phyloP scores from a whole-genome alignment of 2,888 invertebrate genomes.

The Meandrusa payeni region DNA sequence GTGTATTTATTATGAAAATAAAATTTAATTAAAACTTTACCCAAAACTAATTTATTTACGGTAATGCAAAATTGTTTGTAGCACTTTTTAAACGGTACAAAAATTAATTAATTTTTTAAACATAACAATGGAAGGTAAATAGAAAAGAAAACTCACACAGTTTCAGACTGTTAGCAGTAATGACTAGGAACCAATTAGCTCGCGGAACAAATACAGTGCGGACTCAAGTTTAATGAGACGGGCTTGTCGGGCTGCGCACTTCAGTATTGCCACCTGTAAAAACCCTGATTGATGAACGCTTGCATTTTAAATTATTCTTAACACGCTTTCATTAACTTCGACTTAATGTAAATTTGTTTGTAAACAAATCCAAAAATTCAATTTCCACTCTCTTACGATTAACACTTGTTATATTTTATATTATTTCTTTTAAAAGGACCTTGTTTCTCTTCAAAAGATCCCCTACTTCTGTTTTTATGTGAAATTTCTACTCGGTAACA shows the following conservation, averaged over 20 bases:
- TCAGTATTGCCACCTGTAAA: conserved; percentile 5
- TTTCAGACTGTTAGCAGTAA: conserved; percentile 19
- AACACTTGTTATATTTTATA: too few species aligned
- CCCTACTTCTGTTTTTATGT: too few species aligned
- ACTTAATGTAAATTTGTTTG: too few species aligned
- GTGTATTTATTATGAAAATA: too few species aligned
- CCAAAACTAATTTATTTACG: background rate
- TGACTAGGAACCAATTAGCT: conserved; percentile 22
- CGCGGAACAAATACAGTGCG: conserved; percentile 13
- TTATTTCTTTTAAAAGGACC: too few species aligned
- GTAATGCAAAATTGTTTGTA: conserved; percentile 5
- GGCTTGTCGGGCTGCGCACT: conserved; percentile 2
- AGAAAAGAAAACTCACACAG: conserved; percentile 6
- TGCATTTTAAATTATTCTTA: too few species aligned
- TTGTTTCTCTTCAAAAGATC: too few species aligned
- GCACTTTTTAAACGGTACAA: background rate
- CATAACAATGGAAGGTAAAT: conserved; percentile 5
- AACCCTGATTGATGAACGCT: conserved; percentile 10
- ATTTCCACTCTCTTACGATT: too few species aligned
- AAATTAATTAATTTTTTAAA: conserved; percentile 4
- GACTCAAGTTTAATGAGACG: conserved; percentile 18
- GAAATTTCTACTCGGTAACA: too few species aligned
- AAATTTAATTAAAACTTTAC: conserved; percentile 14
- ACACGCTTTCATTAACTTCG: too few species aligned
- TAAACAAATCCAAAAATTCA: too few species aligned